Base-by-base conservation (phyloP, 2,113 vertebrate species). In the Chinchilla lanigera region DNA sequence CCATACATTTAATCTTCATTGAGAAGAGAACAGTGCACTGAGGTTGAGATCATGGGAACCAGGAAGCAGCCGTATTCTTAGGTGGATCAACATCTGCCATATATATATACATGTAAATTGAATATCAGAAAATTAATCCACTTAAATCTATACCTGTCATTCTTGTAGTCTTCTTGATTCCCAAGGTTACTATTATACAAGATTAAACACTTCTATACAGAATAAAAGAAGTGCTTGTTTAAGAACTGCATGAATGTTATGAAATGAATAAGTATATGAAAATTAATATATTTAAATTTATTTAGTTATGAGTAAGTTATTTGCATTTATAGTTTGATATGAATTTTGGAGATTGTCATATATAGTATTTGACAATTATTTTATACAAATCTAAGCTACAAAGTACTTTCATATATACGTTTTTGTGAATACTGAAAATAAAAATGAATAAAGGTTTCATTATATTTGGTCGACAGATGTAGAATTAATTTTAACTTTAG, bases 401-500 rank as follows among this genome's bases (percentile, higher is more conserved):
- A 86, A 52, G 10, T 75, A 82, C 86, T 82, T 89, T 89, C 19
- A 61, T 69, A 41, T 65, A 5, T 56, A 35, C 69, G 13, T 22
- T 58, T 56, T 61, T 89, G n/a, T 83, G 26, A 78, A 58, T n/a
- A 89, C 2, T 77, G 28, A 90, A 89, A 61, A 92, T 12, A 86
- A 92, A 61, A 86, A 65, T 54, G 78, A 93, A 85, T 83, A 50
- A 87, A 35, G 7, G 54, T 86, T 5, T 5, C 10, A 38, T 50
- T 78, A 80, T 8, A 38, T 77, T 71, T 87, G 24, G 73, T 47
- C 10, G 1, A 9, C 6, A 63, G n/a, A 73, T 35, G n/a, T 38
- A 86, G n/a, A 67, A n/a, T 81, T 84, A 81, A 93, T 67, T n/a
- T 47, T 78, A 78, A 69, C 86, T 95, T 85, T 67, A 10, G 33